Base-by-base conservation (phyloP, 2,888 invertebrate species). In the Caenorhabditis sinica region DNA sequence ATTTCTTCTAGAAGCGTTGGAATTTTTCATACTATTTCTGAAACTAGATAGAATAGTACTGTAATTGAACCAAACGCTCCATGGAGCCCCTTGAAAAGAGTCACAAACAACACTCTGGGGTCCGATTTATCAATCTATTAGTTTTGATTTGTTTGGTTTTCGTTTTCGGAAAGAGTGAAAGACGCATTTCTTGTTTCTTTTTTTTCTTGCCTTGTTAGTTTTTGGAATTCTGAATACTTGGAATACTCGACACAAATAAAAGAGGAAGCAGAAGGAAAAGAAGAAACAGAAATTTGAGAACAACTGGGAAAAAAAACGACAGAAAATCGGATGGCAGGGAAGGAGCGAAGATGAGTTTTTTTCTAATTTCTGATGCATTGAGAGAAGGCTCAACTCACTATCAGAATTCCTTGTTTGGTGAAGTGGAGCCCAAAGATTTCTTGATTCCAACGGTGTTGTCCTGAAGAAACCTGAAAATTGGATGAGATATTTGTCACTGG, bases 91-190 rank as follows among this genome's bases (percentile, higher is more conserved):
- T n/a, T n/a, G n/a, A n/a, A 49, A n/a, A 15, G 17, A 15, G 13
- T 20, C 23, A n/a, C n/a, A n/a, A 53, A 33, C n/a, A 4, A 20
- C 17, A 28, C 80, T 33, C 73, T 28, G 5, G 81, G 74, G 81
- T 53, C 53, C 74, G 45, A 82, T 82, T 82, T 69, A 51, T 82
- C 81, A 82, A 63, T 74, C 68, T 75, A 82, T 82, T 74, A 79
- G 69, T 69, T 82, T 74, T 82, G 81, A 82, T 82, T 71, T 76
- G 76, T 65, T 43, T 20, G 8, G 40, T 30, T 61, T 61, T 25
- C 63, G 4, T 17, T 43, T 60, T 17, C n/a, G 13, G 1, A 9
- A 1, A 40, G 40, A 36, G 36, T 5, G 13, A 40, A 13, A 40
- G 13, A 13, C 9, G 40, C 40, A 49, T n/a, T 23, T 53, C 23